Conservation (phyloP, 2,888 invertebrate species). For the Anaspis maculata region DNA sequence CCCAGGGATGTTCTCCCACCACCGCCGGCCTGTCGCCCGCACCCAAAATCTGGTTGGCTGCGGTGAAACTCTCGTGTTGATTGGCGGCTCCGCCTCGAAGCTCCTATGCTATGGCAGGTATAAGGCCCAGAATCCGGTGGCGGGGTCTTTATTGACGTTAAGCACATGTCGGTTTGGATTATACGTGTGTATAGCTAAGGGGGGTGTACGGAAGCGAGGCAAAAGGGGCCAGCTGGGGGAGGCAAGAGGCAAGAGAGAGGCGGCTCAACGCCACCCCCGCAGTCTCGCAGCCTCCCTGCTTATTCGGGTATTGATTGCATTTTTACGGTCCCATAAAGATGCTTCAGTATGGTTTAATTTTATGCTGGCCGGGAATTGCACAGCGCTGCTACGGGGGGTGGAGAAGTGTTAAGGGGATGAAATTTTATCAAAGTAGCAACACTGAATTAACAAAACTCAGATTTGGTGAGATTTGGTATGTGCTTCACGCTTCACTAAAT, state of each 20-base stretch:
- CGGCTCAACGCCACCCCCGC: no score
- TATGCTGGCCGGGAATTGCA: slow-evolving; percentile 15
- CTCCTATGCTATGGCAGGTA: slow-evolving; percentile 16
- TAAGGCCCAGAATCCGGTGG: slow-evolving; percentile 26
- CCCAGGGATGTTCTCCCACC: no score
- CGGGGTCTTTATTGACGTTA: slow-evolving; percentile 36
- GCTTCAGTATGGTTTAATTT: slow-evolving; percentile 31
- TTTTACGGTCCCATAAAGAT: slow-evolving; percentile 37
- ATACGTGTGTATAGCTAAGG: slow-evolving; percentile 27
- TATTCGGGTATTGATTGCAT: slow-evolving; percentile 37
- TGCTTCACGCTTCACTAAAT: no score
- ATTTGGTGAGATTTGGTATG: no score
- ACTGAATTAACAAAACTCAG: no score
- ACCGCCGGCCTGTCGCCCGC: no score
- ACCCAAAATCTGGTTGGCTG: slow-evolving; percentile 33
- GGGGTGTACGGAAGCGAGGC: slow-evolving; percentile 1
- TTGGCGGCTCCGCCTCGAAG: slow-evolving; percentile 29
- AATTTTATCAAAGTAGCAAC: no score
- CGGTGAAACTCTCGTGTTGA: slow-evolving; percentile 32
- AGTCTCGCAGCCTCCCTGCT: slow-evolving; percentile 15
- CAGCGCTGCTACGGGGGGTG: no score
- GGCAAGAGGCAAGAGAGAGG: no score
- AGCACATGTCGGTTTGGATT: slow-evolving; percentile 40
- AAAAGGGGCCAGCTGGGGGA: not conserved
- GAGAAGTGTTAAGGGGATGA: no score